Conservation (phyloP, 2,113 vertebrate species). For the Sphaerodactylus townsendi region DNA sequence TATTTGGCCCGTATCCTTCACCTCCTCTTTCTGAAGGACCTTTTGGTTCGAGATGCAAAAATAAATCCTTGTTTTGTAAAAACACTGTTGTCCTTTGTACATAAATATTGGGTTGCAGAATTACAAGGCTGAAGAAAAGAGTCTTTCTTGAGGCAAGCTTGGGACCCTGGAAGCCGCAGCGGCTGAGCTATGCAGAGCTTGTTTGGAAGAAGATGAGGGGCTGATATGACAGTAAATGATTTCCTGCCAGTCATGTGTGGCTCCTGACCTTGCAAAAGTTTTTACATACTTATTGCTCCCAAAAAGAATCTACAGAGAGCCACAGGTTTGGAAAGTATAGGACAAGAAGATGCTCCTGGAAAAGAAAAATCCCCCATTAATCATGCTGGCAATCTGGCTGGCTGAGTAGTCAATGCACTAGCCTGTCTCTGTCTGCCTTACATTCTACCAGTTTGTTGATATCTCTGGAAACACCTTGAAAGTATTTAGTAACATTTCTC, state of each 20-base stretch:
- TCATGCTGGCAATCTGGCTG: not conserved
- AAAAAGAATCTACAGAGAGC: not conserved
- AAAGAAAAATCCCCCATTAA: not conserved
- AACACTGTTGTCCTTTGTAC: not conserved
- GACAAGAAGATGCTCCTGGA: not conserved
- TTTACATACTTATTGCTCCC: not conserved
- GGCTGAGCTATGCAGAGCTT: not conserved
- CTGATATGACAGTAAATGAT: not conserved
- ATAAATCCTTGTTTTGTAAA: not conserved
- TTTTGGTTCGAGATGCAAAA: not conserved
- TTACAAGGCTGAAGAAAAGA: not conserved
- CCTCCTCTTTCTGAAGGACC: not conserved
- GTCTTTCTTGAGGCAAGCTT: not conserved
- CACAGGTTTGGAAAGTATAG: not conserved
- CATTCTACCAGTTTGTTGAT: not conserved
- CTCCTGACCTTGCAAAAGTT: not conserved
- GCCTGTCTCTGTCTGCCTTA: too few species aligned
- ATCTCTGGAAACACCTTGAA: not conserved
- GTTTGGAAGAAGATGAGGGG: not conserved
- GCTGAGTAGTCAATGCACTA: not conserved
- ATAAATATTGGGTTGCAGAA: not conserved
- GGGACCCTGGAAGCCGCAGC: not conserved
- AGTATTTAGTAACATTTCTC: too few species aligned
- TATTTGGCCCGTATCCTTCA: not conserved
- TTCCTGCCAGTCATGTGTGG: not conserved